Evolutionary conservation across 2,113 vertebrate genomes (phyloP), one percentile per base, ranked within the genome.

Genomic region (Perca flavescens): DNA sequence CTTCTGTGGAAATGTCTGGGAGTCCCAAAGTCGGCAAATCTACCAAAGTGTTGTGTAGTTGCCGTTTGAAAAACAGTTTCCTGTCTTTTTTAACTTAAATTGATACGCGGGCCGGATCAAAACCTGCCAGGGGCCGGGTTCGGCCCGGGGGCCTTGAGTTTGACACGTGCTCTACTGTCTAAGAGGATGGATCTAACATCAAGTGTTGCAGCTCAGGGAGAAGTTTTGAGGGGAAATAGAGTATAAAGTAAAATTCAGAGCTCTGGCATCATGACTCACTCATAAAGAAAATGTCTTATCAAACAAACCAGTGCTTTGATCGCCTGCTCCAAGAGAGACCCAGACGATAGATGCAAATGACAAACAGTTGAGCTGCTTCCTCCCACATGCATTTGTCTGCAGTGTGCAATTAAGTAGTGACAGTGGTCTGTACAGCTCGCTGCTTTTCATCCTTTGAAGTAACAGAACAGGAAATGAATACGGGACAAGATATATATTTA

Each of bases 331-430:
- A 54, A 79, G 11, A 47, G 25, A 60, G 56, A 75, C 52, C 43
- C 71, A 84, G 50, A 66, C 53, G 2, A 60, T 17, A 58, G 6
- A 71, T 25, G 22, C 17, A 54, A 2, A 2, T 8, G 14, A 31
- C 52, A 69, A 9, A 52, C 34, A 16, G 21, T 13, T 64, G 19
- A 70, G 57, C 65, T 58, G 0, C 31, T 16, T 2, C 22, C 81
- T 61, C 47, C 77, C 76, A 77, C 79, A 54, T 17, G 3, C 62
- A 57, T 83, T 68, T 60, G 68, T 86, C 83, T 54, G n/a, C 64
- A 69, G 71, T 52, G 6, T 67, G 71, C 5, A 78, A 76, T 79
- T 4, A 79, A 49, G 31, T 12, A 11, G 21, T 14, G 46, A 58
- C 40, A 17, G 61, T 14, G 2, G 25, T 25, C 22, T 69, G 15